Conservation (phyloP, 2,888 invertebrate species). For the Galerucella nymphaeae region DNA sequence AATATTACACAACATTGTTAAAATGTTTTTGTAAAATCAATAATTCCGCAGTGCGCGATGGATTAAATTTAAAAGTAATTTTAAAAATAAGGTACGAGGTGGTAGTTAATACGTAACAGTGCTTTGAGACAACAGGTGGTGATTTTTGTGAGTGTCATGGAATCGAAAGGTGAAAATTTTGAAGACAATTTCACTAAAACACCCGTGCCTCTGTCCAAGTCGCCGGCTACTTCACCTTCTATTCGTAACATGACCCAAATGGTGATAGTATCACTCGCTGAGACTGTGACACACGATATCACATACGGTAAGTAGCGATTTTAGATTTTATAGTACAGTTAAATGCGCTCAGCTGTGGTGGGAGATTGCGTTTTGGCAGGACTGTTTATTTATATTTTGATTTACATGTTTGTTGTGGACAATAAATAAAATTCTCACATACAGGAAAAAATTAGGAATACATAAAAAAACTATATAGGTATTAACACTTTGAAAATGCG, state of each 20-base stretch:
- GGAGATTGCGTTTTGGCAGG: conserved; percentile 4
- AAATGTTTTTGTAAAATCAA: conserved; percentile 31
- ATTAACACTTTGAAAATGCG: too few relatives aligned
- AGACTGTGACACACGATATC: conserved; percentile 70
- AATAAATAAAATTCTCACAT: too few relatives aligned
- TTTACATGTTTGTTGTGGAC: not conserved
- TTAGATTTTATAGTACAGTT: conserved; percentile 16
- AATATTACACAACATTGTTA: not conserved
- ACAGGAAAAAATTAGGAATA: too few relatives aligned
- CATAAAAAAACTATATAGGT: too few relatives aligned
- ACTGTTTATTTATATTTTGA: not conserved
- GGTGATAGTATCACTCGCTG: conserved; percentile 63
- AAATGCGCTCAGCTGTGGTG: not conserved
- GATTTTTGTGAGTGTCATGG: conserved; percentile 47
- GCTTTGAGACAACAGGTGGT: conserved; percentile 48
- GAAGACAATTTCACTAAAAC: conserved; percentile 61
- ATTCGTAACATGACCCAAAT: conserved; percentile 63
- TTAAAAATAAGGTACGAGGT: conserved; percentile 39
- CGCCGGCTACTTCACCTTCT: conserved; percentile 61
- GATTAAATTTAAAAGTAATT: conserved; percentile 36
- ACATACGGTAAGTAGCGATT: conserved; percentile 67
- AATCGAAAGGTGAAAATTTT: conserved; percentile 49
- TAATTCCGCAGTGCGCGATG: conserved; percentile 33
- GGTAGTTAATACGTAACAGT: conserved; percentile 37
- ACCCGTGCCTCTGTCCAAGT: conserved; percentile 63